Conservation (phyloP, 2,797 vertebrate genomes). For the Menidia menidia region DNA sequence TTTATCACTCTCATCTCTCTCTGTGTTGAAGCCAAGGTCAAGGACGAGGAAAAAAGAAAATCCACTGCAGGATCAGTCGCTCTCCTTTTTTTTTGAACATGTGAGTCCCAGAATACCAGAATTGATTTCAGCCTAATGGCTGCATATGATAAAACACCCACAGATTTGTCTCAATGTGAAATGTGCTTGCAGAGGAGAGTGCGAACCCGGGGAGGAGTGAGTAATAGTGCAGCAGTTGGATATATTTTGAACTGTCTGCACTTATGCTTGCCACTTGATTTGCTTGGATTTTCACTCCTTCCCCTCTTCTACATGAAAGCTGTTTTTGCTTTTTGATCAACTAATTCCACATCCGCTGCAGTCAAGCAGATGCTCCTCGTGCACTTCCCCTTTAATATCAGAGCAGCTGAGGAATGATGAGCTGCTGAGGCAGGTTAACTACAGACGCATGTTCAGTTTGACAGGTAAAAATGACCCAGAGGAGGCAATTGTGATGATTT, state of each 20-base stretch:
- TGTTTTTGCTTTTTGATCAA: slow-evolving; percentile 41
- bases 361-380: slow-evolving; percentile 24
- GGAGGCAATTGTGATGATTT: slow-evolving; percentile 49
- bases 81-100: slow-evolving; percentile 19
- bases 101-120: slow-evolving; percentile 49
- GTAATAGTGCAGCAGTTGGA: slow-evolving; percentile 50
- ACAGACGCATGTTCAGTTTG: slow-evolving; percentile 31
- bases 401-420: slow-evolving; percentile 20
- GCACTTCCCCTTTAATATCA: slow-evolving; percentile 49
- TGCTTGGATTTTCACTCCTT: slow-evolving; percentile 36
- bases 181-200: slow-evolving; percentile 36
- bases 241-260: slow-evolving; percentile 43
- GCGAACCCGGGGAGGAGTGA: slow-evolving; percentile 25
- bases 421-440: slow-evolving; percentile 33
- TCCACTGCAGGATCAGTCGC: slow-evolving; percentile 30
- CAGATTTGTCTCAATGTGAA: slow-evolving; percentile 54
- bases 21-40: slow-evolving; percentile 53
- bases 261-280: slow-evolving; percentile 50
- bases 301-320: slow-evolving; percentile 51
- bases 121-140: slow-evolving; percentile 63
- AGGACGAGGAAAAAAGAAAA: slow-evolving; percentile 22
- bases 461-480: slow-evolving; percentile 36
- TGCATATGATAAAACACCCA: slow-evolving; percentile 59
- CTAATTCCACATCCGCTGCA: slow-evolving; percentile 49
- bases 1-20: slow-evolving; percentile 37